Conservation (phyloP, 2,888 invertebrate species). For the Xylocampa areola region DNA sequence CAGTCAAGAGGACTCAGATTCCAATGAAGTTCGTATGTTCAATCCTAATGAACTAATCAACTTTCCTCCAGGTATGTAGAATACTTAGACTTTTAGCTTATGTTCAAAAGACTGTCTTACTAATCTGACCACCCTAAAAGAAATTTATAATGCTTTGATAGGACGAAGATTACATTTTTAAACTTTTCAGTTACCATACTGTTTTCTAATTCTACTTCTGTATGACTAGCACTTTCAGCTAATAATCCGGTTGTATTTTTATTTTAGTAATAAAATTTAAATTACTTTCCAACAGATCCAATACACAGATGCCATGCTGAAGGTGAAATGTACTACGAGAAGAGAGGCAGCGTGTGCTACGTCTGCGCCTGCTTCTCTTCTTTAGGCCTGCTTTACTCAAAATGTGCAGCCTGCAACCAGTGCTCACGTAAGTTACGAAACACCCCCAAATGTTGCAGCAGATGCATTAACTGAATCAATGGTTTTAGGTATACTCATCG, state of each 20-base stretch:
- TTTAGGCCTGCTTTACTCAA: conserved; percentile 62
- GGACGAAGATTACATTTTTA: no score
- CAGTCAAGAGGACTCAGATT: conserved; percentile 31
- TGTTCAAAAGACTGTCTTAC: no score
- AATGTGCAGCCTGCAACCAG: conserved; percentile 70
- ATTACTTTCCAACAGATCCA: conserved; percentile 15
- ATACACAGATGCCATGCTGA: conserved; percentile 59
- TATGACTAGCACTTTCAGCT: no score
- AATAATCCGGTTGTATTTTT: no score
- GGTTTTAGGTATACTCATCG: background rate
- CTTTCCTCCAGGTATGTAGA: conserved; percentile 49
- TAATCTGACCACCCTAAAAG: no score
- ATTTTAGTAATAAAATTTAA: no score
- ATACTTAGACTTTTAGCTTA: no score
- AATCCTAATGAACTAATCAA: conserved; percentile 52
- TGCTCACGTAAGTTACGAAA: conserved; percentile 59
- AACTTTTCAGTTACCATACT: no score
- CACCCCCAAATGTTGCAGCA: background rate
- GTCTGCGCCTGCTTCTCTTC: conserved; percentile 76
- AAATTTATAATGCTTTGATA: no score
- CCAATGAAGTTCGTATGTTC: conserved; percentile 57
- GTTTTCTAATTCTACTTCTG: no score
- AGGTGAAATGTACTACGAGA: conserved; percentile 75
- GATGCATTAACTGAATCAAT: background rate
- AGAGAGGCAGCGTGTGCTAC: conserved; percentile 61